A percentile compares a stretch with the other conserved stretches of the same genome.
Evolutionary conservation across 30 jellyfish, hydroid and myxozoan species (phyloP).

Genomic region (Catostylus mosaicus): DNA sequence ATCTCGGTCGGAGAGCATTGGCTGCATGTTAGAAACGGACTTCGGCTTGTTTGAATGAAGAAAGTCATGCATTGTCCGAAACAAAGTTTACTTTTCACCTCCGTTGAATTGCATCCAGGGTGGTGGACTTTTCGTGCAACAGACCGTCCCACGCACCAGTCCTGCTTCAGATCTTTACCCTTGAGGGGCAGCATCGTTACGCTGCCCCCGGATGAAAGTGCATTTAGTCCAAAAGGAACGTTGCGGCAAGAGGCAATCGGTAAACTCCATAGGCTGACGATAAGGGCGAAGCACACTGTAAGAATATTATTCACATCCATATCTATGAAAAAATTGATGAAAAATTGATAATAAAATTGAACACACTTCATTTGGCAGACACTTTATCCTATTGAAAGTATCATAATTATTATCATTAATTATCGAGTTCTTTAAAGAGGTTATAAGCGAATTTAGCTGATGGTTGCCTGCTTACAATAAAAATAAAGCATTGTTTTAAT

Average conservation of each 20-base stretch:
- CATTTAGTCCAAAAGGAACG: slow-evolving; percentile 37
- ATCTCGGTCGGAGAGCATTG: slow-evolving; percentile 71
- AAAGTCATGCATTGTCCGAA: slow-evolving; percentile 87
- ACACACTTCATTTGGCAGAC: too few relatives aligned
- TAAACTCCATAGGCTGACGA: background rate
- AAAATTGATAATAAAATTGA: background rate
- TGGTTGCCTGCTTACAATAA: too few relatives aligned
- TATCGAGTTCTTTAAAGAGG: too few relatives aligned
- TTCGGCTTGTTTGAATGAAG: slow-evolving; percentile 56
- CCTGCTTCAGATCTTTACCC: slow-evolving; percentile 63
- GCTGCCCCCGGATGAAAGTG: slow-evolving; percentile 20
- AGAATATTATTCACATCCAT: slow-evolving; percentile 7
- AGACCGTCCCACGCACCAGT: slow-evolving; percentile 87
- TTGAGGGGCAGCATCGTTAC: slow-evolving; percentile 56
- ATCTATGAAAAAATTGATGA: background rate
- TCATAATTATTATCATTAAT: too few relatives aligned
- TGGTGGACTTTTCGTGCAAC: slow-evolving; percentile 64
- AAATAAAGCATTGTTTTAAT: too few relatives aligned
- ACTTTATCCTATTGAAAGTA: too few relatives aligned
- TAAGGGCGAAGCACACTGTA: background rate
- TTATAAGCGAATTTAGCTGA: too few relatives aligned
- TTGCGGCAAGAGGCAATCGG: slow-evolving; percentile 5
- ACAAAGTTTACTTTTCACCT: slow-evolving; percentile 72
- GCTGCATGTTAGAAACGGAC: slow-evolving; percentile 62
- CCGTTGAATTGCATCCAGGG: slow-evolving; percentile 73